Base-by-base conservation (phyloP, 2,888 invertebrate species). In the Eupithecia vulgata region DNA sequence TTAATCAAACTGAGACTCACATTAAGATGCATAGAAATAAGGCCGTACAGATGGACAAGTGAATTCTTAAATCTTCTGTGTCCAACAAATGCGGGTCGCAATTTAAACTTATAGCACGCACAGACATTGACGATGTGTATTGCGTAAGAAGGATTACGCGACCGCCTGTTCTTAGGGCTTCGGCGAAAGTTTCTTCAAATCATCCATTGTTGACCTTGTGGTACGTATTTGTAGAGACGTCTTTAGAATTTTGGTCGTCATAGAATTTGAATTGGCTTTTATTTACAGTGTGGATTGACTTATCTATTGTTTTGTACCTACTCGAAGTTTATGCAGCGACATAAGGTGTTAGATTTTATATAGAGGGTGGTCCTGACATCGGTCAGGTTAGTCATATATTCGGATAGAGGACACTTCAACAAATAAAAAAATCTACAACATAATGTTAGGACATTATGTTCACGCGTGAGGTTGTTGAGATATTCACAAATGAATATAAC, bases 71-170 rank as follows among this genome's bases (percentile, higher is more conserved):
- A 59, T 61, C n/a, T 66, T 68, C 25, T 71, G 30, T 64, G 71
- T 37, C 34, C 25, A 45, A 62, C 37, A 72, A 70, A 92, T 91
- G 85, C 91, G 87, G 92, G 92, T 87, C 91, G 81, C 83, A 84
- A 91, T 93, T 90, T 83, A 83, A 82, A 91, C 82, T 79, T 84
- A 73, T 79, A 80, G 80, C 87, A 87, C 88, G 87, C 82, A 79
- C 84, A 78, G 74, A 79, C 85, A 84, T 84, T 82, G 81, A 74
- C 84, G 84, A 88, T 86, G 83, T 82, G 83, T 87, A 79, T 91
- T 91, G 81, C 89, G 84, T 85, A 90, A 91, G 75, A 83, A 81
- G 83, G 84, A 87, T 87, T 85, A 85, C 84, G 83, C 86, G 84
- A 85, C 45, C 70, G 52, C 42, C 37, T 70, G 42, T 65, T 75